These are phyloP conservation scores for Micronycteris hirsuta DNA, from an alignment of 2,113 vertebrate genomes.

Conservation along the genomic window DNA sequence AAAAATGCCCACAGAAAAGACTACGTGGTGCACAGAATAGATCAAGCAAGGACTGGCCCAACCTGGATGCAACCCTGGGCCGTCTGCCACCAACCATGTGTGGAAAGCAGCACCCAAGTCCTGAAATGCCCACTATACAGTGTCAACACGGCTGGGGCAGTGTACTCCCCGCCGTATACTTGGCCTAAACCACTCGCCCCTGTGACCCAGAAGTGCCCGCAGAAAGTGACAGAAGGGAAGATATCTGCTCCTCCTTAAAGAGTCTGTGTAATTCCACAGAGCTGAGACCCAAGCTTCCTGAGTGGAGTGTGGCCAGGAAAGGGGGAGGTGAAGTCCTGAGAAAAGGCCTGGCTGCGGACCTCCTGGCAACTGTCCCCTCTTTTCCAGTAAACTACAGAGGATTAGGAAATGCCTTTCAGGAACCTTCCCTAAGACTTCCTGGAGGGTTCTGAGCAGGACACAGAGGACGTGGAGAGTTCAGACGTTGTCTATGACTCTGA, in stretches of 20 bases:
- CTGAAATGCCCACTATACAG: background rate
- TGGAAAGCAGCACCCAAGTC: background rate
- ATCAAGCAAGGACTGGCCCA: background rate
- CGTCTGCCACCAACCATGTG: accelerated
- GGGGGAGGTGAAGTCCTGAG: background rate
- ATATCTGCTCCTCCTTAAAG: background rate
- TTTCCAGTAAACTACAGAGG: slow-evolving; percentile 30
- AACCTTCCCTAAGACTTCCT: slow-evolving; percentile 13
- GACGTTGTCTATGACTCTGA: background rate
- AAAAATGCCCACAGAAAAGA: background rate
- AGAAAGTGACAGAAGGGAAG: background rate
- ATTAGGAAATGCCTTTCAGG: slow-evolving; percentile 52
- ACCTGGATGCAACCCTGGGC: background rate
- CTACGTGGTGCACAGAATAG: background rate
- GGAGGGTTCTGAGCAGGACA: background rate
- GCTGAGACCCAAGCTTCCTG: background rate
- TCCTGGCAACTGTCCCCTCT: background rate
- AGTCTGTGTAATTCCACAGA: background rate
- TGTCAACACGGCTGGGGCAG: background rate
- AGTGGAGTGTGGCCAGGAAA: background rate
- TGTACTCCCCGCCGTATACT: background rate
- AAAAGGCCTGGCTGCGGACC: background rate
- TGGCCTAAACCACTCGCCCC: background rate
- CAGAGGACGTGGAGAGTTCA: background rate
- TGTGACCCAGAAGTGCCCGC: background rate